Evolutionary conservation across 2,113 vertebrate genomes (phyloP), one percentile per base, ranked within the genome.

Genomic region (Gallinago paraguaiae): DNA sequence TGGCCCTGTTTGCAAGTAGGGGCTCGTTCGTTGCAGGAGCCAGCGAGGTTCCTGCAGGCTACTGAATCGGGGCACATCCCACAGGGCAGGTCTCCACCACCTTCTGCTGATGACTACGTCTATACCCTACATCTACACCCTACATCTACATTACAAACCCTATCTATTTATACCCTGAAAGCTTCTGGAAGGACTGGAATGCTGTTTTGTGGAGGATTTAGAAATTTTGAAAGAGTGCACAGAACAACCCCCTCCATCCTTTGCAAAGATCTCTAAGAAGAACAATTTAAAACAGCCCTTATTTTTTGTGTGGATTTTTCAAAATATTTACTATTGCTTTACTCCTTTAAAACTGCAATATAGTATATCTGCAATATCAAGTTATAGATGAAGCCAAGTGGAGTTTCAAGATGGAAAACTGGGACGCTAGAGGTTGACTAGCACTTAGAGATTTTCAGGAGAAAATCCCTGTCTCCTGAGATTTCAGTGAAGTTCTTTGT

Each of bases 111-210:
- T 61, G 46, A 39, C 46, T 28, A 9, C 18, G 4, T 33, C 45
- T 25, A 5, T 15, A 15, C 0, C 1, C 14, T 30, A 28, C 17
- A 4, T 9, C n/a, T 48, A 5, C 3, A 1, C 0, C 1, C 14
- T 30, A 28, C 17, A 4, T 9, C n/a, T 48, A 5, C 3, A 1
- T 53, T 43, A 14, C 33, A 30, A 71, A 28, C 10, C 4, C 0
- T 12, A 12, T 13, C 51, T 43, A 19, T 35, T 45, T 45, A 13
- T 19, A 77, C 53, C 24, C 28, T 4, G 35, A 63, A 53, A 57
- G 9, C 27, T 57, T 56, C 5, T 8, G 5, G 56, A 41, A 64
- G 41, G 51, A n/a, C 6, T 6, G 24, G 25, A 37, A 19, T 30
- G 13, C 3, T 22, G 3, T 71, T 87, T 54, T 30, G 41, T 9